Base-by-base conservation (phyloP, 92 coral and sea anemone species). In the Porites cylindrica region DNA sequence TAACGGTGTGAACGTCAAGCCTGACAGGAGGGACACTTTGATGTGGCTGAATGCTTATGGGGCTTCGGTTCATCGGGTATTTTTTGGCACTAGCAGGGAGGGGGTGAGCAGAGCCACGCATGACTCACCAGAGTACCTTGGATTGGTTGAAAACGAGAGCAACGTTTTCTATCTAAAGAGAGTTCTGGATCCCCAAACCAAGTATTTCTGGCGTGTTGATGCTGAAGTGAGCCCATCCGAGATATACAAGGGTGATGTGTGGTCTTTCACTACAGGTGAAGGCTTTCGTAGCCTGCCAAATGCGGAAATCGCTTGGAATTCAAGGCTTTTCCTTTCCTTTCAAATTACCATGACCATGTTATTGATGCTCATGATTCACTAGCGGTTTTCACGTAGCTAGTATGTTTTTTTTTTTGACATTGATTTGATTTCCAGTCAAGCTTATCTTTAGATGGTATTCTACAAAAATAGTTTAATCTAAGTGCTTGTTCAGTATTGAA, bases 11-110 rank as follows among this genome's bases (percentile, higher is more conserved):
- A 85, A 84, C 1, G 92, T 93, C 47, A 85, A 78, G 7, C 82
- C 82, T 0, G 66, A 64, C 83, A 77, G 75, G 80, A 83, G 93
- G 68, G 96, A 93, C 79, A 90, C 90, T 38, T 32, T 95, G 12
- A 90, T 90, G 94, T 93, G 94, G 98, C 79, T 93, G 82, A 95
- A 93, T 82, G 96, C 86, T 18, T 91, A 90, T 74, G 93, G 92
- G 20, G 94, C 90, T 12, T 73, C 69, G 0, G 72, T 77, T 1
- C 98, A 94, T 78, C 83, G 60, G 21, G 94, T 94, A 24, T 87
- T 88, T 51, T 90, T 94, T 60, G 96, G 98, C 10, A 85, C 75
- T 19, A 74, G 84, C 76, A 78, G 26, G 68, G 75, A 74, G 53
- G 76, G 70, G 72, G 83, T 91, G 10, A 20, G 76, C 17, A 71